phyloP scores from a whole-genome alignment of 2,888 invertebrate genomes.

The Drymonia ruficornis region DNA sequence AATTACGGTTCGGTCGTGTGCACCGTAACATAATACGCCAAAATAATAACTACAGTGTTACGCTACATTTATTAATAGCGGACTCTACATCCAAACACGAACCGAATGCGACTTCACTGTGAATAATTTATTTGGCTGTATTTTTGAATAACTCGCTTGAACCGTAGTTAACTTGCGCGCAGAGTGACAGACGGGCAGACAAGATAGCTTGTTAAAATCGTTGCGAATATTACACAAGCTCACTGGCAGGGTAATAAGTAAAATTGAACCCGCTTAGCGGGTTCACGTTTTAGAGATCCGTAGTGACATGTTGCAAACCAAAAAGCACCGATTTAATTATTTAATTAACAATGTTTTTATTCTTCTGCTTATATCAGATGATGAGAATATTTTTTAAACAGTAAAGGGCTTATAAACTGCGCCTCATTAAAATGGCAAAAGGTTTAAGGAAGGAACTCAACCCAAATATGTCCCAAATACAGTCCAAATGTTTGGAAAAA shows the following conservation, averaged over 20 bases:
- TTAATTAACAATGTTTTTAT: too few relatives aligned
- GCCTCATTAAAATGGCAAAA: too few relatives aligned
- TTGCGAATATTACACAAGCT: slow-evolving; percentile 20
- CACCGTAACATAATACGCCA: slow-evolving; percentile 1
- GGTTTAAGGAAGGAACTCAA: too few relatives aligned
- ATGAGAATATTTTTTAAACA: too few relatives aligned
- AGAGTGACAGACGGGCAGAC: slow-evolving; percentile 29
- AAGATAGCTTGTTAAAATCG: slow-evolving; percentile 36
- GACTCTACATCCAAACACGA: slow-evolving; percentile 12
- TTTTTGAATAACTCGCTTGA: slow-evolving; percentile 31
- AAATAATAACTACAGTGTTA: slow-evolving; percentile 4
- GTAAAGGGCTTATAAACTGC: too few relatives aligned
- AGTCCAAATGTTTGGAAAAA: too few relatives aligned
- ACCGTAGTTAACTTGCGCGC: slow-evolving; percentile 17
- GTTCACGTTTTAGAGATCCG: not conserved
- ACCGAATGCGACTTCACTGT: slow-evolving; percentile 11
- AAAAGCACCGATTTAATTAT: too few relatives aligned
- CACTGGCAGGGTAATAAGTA: slow-evolving; percentile 22
- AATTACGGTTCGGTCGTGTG: not conserved
- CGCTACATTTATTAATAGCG: slow-evolving; percentile 16
- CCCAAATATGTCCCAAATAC: too few relatives aligned
- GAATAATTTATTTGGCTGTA: slow-evolving; percentile 35
- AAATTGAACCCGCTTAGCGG: slow-evolving; percentile 11
- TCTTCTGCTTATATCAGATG: too few relatives aligned
- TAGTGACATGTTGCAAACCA: not conserved